Base-by-base conservation (phyloP, 2,113 vertebrate species). In the Ivindomyrus marchei region DNA sequence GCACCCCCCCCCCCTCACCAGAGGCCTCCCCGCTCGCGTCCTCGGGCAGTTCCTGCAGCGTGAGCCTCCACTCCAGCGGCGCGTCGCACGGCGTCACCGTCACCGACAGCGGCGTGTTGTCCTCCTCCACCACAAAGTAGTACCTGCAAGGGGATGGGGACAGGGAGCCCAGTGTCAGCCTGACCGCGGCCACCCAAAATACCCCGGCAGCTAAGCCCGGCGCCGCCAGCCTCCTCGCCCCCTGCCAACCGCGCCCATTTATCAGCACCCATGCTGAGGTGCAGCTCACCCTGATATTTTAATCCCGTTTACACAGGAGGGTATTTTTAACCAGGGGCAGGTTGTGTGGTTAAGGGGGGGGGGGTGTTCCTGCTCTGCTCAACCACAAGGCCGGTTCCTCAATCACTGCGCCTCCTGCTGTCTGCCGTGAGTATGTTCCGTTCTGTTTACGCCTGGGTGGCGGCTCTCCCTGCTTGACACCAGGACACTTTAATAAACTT, bases 41-140 rank as follows among this genome's bases (percentile, higher is more conserved):
- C 91, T 99, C 98, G 0, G 97, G 98, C 88, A 99, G 97, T 91
- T 99, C 98, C 93, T 99, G 98, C 83, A 99, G 96, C 0, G 95
- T 98, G 88, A 99, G 95, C 88, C 96, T 98, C 98, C 98, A 99
- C 93, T 99, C 98, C 91, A 99, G 94, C 83, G 98, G 98, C 3
- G 98, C 97, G 50, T 99, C 98, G 0, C 98, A 99, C 0, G 98
- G 98, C 3, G 98, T 99, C 93, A 99, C 97, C 0, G 97, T 99
- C 93, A 99, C 97, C 36, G 97, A 98, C 56, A 99, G 91, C 1
- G 98, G 98, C 11, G 98, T 99, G 94, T 99, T 99, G 93, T 99
- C 98, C 92, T 99, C 98, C 91, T 99, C 98, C 89, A 99, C 98
- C 94, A 98, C 96, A 91, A 99, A 99, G 94, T 98, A 99, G 92